A percentile compares a stretch with the other conserved stretches of the same genome.
Evolutionary conservation across 2,888 invertebrate species (phyloP).

Genomic region (Cryptosula pallasiana): DNA sequence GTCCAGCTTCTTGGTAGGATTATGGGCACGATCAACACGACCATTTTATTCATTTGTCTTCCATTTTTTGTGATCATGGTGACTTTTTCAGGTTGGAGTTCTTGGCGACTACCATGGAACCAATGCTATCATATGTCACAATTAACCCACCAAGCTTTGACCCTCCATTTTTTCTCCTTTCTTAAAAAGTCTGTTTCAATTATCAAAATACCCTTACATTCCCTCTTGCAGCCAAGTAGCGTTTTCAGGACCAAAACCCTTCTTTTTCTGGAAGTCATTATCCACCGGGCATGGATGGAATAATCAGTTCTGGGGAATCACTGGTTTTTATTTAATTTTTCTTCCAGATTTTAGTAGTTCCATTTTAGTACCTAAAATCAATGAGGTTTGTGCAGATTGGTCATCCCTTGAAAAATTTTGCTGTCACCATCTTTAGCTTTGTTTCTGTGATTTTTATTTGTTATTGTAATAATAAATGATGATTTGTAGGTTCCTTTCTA

Average conservation of each 20-base stretch:
- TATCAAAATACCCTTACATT: not conserved
- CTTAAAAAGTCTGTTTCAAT: not conserved
- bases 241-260: too few relatives aligned
- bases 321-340: too few relatives aligned
- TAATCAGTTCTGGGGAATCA: too few relatives aligned
- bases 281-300: not conserved
- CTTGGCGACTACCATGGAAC: not conserved
- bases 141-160: not conserved
- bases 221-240: too few relatives aligned
- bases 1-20: not conserved
- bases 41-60: not conserved
- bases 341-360: too few relatives aligned
- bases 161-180: not conserved
- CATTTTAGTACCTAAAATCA: not conserved
- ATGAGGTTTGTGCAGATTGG: not conserved
- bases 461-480: too few relatives aligned
- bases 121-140: not conserved
- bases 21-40: not conserved
- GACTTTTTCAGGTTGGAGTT: not conserved
- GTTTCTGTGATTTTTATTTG: too few relatives aligned
- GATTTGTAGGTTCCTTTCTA: too few relatives aligned
- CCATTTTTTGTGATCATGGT: not conserved
- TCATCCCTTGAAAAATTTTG: not conserved
- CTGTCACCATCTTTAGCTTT: not conserved
- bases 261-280: too few relatives aligned